phyloP scores from a whole-genome alignment of 53 echinoderm and acorn worm species.

The Echinarachnius parma region DNA sequence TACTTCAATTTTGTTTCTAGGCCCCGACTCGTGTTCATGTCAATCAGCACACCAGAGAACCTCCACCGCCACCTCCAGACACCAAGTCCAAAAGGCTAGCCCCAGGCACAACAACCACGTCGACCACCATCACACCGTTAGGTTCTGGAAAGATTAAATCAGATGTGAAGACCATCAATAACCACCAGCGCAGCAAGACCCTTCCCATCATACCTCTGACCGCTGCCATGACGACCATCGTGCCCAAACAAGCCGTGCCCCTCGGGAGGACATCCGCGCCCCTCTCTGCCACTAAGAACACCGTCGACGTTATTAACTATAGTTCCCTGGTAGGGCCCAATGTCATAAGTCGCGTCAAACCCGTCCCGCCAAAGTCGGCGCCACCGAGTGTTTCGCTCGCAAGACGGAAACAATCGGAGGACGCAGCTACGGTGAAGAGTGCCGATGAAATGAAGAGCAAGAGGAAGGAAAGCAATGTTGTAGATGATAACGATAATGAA shows the following conservation, averaged over 20 bases:
- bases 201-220: slow-evolving; percentile 71
- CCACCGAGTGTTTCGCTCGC: background rate
- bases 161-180: background rate
- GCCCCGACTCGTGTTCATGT: slow-evolving; percentile 14
- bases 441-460: background rate
- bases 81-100: slow-evolving; percentile 6
- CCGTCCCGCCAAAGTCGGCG: slow-evolving; percentile 41
- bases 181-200: slow-evolving; percentile 38
- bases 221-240: slow-evolving; percentile 65
- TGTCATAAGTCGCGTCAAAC: slow-evolving; percentile 8
- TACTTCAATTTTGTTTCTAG: background rate
- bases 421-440: background rate
- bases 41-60: slow-evolving; percentile 14
- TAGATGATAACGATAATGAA: slow-evolving; percentile 12
- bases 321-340: slow-evolving; percentile 28
- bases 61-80: background rate
- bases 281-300: slow-evolving; percentile 26
- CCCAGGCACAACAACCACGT: background rate
- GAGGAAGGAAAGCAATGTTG: background rate
- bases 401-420: slow-evolving; percentile 6
- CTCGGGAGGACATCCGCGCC: slow-evolving; percentile 38
- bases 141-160: background rate
- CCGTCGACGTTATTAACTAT: slow-evolving; percentile 32
- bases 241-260: slow-evolving; percentile 63
- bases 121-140: background rate